A percentile compares a stretch with the other conserved stretches of the same genome.
Evolutionary conservation across 2,797 vertebrate genomes (phyloP).

Genomic region (Scyliorhinus canicula): DNA sequence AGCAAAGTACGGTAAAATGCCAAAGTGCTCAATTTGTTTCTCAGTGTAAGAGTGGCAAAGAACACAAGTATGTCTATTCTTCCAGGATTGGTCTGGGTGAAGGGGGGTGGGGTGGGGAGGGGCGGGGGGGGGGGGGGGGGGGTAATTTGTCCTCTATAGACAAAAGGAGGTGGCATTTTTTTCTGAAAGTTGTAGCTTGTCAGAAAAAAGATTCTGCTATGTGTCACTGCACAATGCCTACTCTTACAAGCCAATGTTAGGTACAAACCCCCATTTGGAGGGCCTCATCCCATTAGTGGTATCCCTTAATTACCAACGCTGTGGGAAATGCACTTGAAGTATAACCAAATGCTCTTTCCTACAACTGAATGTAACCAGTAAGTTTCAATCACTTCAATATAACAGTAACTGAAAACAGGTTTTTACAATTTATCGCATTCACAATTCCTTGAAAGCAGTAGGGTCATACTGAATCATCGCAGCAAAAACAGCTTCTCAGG

Average conservation of each 20-base stretch:
- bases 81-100: no score
- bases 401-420: constrained; percentile 17
- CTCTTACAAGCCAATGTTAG: background rate
- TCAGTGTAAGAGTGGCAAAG: background rate
- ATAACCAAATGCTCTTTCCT: background rate
- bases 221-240: background rate
- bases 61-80: background rate
- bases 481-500: background rate
- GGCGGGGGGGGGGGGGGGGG: no score
- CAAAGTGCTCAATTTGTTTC: background rate
- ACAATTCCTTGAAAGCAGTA: background rate
- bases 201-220: background rate
- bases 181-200: background rate
- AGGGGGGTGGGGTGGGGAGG: no score
- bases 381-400: background rate
- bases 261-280: background rate
- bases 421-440: background rate
- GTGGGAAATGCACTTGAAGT: constrained; percentile 3
- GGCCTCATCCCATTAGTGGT: background rate
- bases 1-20: background rate
- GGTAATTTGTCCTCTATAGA: background rate
- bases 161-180: background rate
- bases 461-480: background rate
- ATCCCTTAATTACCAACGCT: background rate
- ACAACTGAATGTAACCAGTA: background rate